Percentiles rank a stretch among this genome's conserved stretches.
These are phyloP conservation scores for Caiman crocodilus DNA, from an alignment of 2,797 vertebrate genomes.

Conservation along the genomic window DNA sequence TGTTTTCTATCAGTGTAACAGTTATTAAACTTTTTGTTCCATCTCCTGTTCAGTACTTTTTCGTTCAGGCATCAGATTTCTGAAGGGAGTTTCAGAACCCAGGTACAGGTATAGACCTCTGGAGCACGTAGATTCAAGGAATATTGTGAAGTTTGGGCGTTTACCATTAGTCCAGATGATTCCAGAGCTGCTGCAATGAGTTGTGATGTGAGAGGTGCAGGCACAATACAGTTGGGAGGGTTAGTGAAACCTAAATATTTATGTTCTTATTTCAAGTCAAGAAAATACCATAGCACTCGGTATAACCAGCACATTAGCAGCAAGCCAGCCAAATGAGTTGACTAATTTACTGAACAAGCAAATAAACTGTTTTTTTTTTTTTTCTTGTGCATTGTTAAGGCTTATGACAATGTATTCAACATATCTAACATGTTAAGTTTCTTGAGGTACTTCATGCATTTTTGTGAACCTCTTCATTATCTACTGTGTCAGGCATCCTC, in stretches of 20 bases:
- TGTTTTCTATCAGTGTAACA: background rate
- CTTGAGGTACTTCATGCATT: background rate
- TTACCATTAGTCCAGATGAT: background rate
- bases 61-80: background rate
- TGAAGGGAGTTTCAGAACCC: background rate
- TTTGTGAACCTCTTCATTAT: constrained; percentile 37
- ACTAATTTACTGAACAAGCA: background rate
- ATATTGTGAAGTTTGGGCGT: background rate
- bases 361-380: background rate
- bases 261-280: background rate
- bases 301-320: background rate
- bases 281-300: background rate
- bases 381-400: background rate
- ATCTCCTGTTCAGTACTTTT: background rate
- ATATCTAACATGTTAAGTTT: constrained; percentile 39
- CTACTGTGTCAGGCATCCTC: constrained; percentile 47
- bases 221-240: background rate
- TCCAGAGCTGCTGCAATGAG: background rate
- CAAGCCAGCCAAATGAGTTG: background rate
- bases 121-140: background rate
- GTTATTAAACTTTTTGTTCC: background rate
- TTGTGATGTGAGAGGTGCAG: background rate
- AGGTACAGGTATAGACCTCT: background rate
- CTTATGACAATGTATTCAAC: background rate
- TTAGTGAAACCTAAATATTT: background rate